Percentiles rank a stretch among this genome's conserved stretches.
Evolutionary conservation across 2,113 vertebrate species (phyloP).

Genomic region (Falco punctatus): DNA sequence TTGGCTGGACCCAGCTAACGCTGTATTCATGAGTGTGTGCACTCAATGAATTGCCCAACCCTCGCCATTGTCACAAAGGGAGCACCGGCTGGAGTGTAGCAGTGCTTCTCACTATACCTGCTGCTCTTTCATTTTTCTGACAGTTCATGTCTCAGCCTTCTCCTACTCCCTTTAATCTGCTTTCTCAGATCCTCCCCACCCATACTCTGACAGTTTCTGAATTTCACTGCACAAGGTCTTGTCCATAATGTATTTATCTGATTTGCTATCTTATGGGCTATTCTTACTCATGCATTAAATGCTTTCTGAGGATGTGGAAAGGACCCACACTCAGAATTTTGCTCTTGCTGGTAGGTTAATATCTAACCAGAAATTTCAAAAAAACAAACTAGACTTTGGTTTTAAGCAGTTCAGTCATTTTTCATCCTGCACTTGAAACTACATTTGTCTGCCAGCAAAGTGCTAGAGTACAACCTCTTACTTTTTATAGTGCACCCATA

Average conservation of each 20-base stretch:
- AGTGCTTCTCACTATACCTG: background rate
- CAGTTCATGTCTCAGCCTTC: background rate
- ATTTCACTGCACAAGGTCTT: background rate
- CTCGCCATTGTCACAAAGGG: background rate
- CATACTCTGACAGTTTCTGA: background rate
- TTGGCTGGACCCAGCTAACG: background rate
- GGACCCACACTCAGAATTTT: background rate
- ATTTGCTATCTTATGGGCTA: background rate
- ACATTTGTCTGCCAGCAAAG: background rate
- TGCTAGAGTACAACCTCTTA: background rate
- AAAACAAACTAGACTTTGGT: background rate
- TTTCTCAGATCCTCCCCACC: background rate
- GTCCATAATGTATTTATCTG: background rate
- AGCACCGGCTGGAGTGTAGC: background rate
- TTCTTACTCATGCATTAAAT: background rate
- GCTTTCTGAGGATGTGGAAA: accelerated
- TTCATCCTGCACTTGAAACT: background rate
- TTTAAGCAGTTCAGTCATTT: background rate
- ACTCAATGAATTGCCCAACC: background rate
- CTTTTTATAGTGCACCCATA: background rate
- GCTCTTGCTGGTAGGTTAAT: background rate
- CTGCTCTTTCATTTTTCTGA: background rate
- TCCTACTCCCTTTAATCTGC: background rate
- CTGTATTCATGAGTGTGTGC: background rate
- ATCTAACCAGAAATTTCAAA: background rate